Base-by-base conservation (phyloP, 1,140 invertebrate genomes). In the Nomia melanderi region DNA sequence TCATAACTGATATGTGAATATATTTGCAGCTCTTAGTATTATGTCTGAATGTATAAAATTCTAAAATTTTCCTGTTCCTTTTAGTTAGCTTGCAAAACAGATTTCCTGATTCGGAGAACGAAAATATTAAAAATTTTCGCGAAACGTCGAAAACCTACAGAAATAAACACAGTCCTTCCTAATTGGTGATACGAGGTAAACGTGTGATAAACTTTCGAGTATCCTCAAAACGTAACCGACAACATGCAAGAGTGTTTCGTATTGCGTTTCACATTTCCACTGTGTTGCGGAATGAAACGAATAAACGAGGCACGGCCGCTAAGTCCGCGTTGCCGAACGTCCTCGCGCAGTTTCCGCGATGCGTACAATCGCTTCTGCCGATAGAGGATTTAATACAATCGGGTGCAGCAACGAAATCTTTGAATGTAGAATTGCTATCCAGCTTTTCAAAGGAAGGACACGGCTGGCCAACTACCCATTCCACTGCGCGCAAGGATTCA, bases 361-460 rank as follows among this genome's bases (percentile, higher is more conserved):
- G 39, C 17, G 63, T 33, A 53, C 60, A 74, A 64, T 65, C 60
- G 33, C 39, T 39, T 36, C 54, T 36, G 56, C 29, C 17, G 17
- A 17, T 7, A 50, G 8, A 50, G 47, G 73, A 76, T 76, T 69
- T 76, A 69, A 76, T 76, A 69, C 39, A 69, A 69, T 60, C 65
- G 67, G 50, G 73, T 69, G 67, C 54, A 76, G 44, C 64, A 50
- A 36, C 69, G 64, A 31, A 69, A 69, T 41, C 65, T 50, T 69
- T 60, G 53, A 76, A n/a, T 54, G 54, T 31, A 8, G 56, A 60
- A 69, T 41, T 36, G 44, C 54, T 50, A 41, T 47, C 60, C 53
- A 76, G 72, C 65, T 29, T 31, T 76, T 76, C 36, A 76, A 76
- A 76, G 73, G 44, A 60, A 39, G 54, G 36, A 31, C 25, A 0